Base-by-base conservation (phyloP, 2,797 vertebrate genomes). In the Coreius guichenoti region DNA sequence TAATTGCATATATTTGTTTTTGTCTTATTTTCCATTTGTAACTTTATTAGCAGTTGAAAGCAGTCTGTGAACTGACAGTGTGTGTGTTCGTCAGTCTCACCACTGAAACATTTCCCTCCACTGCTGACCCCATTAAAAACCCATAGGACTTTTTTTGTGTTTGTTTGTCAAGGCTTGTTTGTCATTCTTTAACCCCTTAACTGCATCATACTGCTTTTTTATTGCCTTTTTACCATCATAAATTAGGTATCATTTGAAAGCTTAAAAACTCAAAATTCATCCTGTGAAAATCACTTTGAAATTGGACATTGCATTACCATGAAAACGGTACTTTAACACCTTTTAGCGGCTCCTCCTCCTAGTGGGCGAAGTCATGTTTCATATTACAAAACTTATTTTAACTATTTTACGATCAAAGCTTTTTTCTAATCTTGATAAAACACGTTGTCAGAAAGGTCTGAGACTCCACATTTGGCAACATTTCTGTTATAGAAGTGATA, bases 111-210 rank as follows among this genome's bases (percentile, higher is more conserved):
- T 78, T 23, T 61, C 33, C 16, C 1, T 11, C 5, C 26, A 79
- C 58, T 17, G 0, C 77, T 79, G 58, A 65, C 77, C 58, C 17
- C 26, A 79, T 79, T 79, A 65, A 45, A 31, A 65, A 21, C 26
- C 9, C 39, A 63, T 8, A 3, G 36, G 26, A 31, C 9, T 31
- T 31, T 31, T 31, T 79, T 29, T 29, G 16, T 26, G n/a, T 21
- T 45, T 31, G 9, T 63, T 43, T 45, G 8, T 16, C 17, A 29
- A 23, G 3, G 11, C 4, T 17, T 47, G 26, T 47, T 47, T 47
- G 58, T 65, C 26, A 12, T 31, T 63, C 56, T 78, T 45, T 79
- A 65, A 31, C 26, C 26, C 26, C 6, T 8, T 65, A 65, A 17
- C 13, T 65, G 14, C 26, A 29, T 29, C 2, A 2, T 65, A 1